Percentiles rank a stretch among this genome's conserved stretches.
Evolutionary conservation across 2,797 vertebrate species (phyloP).

Genomic region (Notolepis coatsorum): DNA sequence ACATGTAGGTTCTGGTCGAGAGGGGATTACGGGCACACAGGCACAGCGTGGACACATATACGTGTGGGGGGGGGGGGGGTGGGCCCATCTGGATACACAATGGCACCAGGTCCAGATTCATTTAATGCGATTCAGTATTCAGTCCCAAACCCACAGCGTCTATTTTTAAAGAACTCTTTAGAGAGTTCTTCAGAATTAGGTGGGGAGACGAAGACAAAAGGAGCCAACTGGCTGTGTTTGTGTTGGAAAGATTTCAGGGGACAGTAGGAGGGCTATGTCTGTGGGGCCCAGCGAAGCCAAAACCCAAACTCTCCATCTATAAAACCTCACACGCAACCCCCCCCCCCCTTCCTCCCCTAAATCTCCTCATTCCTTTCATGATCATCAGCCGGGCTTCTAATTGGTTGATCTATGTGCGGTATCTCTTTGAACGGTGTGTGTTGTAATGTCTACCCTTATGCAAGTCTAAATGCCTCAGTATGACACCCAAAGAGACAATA

Average conservation of each 20-base stretch:
- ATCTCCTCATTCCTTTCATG: slow-evolving; percentile 63
- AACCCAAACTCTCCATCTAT: slow-evolving; percentile 33
- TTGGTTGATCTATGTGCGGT: slow-evolving; percentile 38
- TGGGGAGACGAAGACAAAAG: slow-evolving; percentile 68
- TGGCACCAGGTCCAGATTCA: slow-evolving; percentile 51
- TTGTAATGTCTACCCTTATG: slow-evolving; percentile 44
- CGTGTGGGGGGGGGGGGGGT: slow-evolving; percentile 6
- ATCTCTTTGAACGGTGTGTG: slow-evolving; percentile 30
- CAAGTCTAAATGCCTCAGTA: slow-evolving; percentile 21
- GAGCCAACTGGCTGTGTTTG: slow-evolving; percentile 29
- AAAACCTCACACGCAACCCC: slow-evolving; percentile 47
- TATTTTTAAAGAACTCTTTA: slow-evolving; percentile 31
- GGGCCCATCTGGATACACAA: slow-evolving; percentile 55
- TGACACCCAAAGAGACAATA: slow-evolving; percentile 39
- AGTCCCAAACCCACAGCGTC: slow-evolving; percentile 33
- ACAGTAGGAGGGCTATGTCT: slow-evolving; percentile 53
- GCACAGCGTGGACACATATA: slow-evolving; percentile 15
- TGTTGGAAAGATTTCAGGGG: slow-evolving; percentile 31
- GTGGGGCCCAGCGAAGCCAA: slow-evolving; percentile 53
- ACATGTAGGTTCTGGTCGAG: slow-evolving; percentile 51
- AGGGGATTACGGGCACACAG: slow-evolving; percentile 25
- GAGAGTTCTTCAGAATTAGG: slow-evolving; percentile 40
- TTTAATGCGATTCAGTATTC: slow-evolving; percentile 61
- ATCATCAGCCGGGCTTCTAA: slow-evolving; percentile 63
- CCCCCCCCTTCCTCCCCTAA: slow-evolving; percentile 23